phyloP scores from a whole-genome alignment of 2,113 vertebrate genomes.

The Zapus hudsonius region DNA sequence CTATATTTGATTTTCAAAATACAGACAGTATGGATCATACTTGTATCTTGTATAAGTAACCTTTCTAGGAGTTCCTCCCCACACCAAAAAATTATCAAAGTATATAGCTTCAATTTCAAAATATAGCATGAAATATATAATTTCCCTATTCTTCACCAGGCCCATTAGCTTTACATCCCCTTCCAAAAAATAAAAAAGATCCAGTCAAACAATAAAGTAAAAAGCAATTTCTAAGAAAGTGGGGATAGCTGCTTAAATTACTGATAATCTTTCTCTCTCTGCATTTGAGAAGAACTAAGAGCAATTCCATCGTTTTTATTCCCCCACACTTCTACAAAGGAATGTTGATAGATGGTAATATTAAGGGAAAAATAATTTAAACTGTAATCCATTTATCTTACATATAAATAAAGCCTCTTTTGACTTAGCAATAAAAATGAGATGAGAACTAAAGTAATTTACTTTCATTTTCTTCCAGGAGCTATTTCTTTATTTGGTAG shows the following conservation, averaged over 20 bases:
- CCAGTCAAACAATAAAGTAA: not conserved
- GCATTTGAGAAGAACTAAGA: conserved; percentile 56
- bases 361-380: conserved; percentile 71
- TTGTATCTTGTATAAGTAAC: conserved; percentile 39
- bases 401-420: conserved; percentile 74
- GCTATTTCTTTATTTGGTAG: conserved; percentile 73
- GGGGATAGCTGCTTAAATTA: conserved; percentile 66
- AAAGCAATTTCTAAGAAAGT: conserved; percentile 64
- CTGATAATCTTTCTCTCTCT: conserved; percentile 35
- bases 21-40: conserved; percentile 8
- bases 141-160: not conserved
- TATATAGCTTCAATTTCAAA: conserved; percentile 62
- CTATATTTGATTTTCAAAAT: conserved; percentile 57
- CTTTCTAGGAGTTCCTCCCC: not conserved
- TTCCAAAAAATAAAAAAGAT: not conserved
- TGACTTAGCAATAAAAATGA: conserved; percentile 75
- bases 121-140: conserved; percentile 21
- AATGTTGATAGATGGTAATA: conserved; percentile 62
- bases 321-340: conserved; percentile 68
- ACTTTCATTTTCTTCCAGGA: conserved; percentile 58
- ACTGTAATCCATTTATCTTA: conserved; percentile 74
- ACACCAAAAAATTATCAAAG: not conserved
- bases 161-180: conserved; percentile 29
- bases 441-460: conserved; percentile 71
- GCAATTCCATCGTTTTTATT: conserved; percentile 49